A percentile compares a stretch with the other conserved stretches of the same genome.
Conservation (phyloP, 2,888 invertebrate genomes). For the Ornithoptera alexandrae region DNA sequence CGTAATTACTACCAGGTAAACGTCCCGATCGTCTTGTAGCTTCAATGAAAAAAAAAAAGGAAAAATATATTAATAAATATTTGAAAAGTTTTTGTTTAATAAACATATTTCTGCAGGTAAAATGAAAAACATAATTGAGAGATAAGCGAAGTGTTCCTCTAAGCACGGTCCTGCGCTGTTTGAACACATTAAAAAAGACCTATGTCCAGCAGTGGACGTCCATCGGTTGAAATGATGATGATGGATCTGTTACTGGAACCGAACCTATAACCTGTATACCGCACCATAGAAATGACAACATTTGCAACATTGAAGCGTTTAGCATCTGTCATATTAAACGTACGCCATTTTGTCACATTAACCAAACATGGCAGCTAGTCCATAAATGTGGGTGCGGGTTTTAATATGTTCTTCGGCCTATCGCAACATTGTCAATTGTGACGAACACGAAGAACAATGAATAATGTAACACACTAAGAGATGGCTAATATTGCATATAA, state of each 20-base stretch:
- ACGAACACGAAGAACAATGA: constrained; percentile 34
- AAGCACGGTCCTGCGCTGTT: too few relatives aligned
- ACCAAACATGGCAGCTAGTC: constrained; percentile 58
- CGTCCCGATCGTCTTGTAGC: too few relatives aligned
- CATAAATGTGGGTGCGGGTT: constrained; percentile 49
- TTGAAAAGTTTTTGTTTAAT: too few relatives aligned
- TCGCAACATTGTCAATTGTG: constrained; percentile 49
- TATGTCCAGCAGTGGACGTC: too few relatives aligned
- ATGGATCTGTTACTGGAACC: background rate
- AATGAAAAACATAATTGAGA: too few relatives aligned
- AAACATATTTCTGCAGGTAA: too few relatives aligned
- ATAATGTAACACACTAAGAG: constrained; percentile 35
- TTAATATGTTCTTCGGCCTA: constrained; percentile 40
- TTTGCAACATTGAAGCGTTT: constrained; percentile 55
- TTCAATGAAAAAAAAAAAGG: too few relatives aligned
- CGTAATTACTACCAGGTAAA: too few relatives aligned
- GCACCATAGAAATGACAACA: constrained; percentile 42
- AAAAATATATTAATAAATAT: too few relatives aligned
- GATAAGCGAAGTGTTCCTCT: too few relatives aligned
- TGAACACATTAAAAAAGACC: too few relatives aligned
- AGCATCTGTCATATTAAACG: constrained; percentile 63
- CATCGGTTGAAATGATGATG: too few relatives aligned
- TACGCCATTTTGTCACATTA: constrained; percentile 68
- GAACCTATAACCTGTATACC: constrained; percentile 20
- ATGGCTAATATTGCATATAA: background rate